Percentiles rank a stretch among this genome's conserved stretches.
These are phyloP conservation scores for Eudasyphora cyanicolor DNA, from an alignment of 2,888 invertebrate genomes.

Conservation along the genomic window DNA sequence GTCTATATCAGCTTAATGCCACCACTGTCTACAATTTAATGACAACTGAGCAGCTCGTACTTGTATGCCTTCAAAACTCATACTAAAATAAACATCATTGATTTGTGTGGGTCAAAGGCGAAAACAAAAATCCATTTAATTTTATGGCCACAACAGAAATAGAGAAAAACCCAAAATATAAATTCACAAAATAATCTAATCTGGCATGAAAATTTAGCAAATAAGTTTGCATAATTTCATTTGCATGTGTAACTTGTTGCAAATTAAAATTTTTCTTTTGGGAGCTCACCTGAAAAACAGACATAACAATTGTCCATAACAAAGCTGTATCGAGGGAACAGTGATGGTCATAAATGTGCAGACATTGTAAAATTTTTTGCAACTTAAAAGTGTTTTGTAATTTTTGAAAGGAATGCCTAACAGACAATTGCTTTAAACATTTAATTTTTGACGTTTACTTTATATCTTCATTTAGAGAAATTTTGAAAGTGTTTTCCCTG, in stretches of 20 bases:
- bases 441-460: no score
- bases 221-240: background rate
- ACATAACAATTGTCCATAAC: background rate
- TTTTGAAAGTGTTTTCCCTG: no score
- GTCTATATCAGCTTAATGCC: no score
- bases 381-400: background rate
- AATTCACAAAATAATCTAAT: background rate
- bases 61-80: no score
- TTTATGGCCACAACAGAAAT: background rate
- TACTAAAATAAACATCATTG: no score
- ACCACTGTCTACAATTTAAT: no score
- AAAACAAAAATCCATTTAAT: background rate
- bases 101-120: background rate
- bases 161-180: background rate
- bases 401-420: no score
- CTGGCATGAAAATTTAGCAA: background rate
- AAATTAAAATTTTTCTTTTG: slow-evolving; percentile 22
- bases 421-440: no score
- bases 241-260: slow-evolving; percentile 27
- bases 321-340: no score
- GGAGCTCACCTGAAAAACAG: background rate
- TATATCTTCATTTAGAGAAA: no score
- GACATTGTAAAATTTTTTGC: background rate
- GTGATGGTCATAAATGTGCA: background rate
- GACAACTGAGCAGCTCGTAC: no score